Base-by-base conservation (phyloP, 2,888 invertebrate genomes). In the Agrotis puta region DNA sequence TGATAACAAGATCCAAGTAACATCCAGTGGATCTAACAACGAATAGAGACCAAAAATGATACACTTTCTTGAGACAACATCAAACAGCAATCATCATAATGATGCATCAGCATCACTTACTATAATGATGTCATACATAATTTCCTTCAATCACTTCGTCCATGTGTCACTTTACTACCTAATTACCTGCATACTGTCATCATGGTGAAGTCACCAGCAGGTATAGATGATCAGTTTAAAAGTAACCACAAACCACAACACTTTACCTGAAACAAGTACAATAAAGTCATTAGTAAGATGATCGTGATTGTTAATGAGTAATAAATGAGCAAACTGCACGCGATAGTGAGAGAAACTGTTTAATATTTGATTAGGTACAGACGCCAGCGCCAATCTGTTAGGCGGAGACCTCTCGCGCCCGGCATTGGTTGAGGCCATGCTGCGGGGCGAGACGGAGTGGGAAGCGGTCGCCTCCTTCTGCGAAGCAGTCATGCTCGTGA, bases 241-340 rank as follows among this genome's bases (percentile, higher is more conserved):
- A 56, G 54, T 74, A 64, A 63, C 56, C 6, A 64, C 77, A 76
- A n/a, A n/a, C n/a, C n/a, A 76, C 76, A 71, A 75, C 70, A 73
- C 39, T 63, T 70, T 84, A 84, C 84, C 85, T 85, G 85, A 54
- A 84, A 84, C 85, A 85, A 84, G 59, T 43, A 51, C 58, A 76
- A 85, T 83, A 9, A 73, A 73, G 48, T 24, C 16, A 77, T 85
- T 74, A 85, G 62, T 47, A 58, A 20, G 22, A 54, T 33, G 53
- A 48, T 74, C 47, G 47, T 54, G 57, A 74, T 51, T 64, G 27
- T 16, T 22, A 73, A 56, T 63, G 33, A 64, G 20, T 67, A 47
- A 67, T 67, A 5, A 73, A 56, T 59, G 33, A 64, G 20, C 58
- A 39, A 67, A 64, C 4, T n/a, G 24, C 73, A 59, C 61, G 66